These are phyloP conservation scores for Varanus komodoensis DNA, from an alignment of 2,113 vertebrate species.

Conservation along the genomic window DNA sequence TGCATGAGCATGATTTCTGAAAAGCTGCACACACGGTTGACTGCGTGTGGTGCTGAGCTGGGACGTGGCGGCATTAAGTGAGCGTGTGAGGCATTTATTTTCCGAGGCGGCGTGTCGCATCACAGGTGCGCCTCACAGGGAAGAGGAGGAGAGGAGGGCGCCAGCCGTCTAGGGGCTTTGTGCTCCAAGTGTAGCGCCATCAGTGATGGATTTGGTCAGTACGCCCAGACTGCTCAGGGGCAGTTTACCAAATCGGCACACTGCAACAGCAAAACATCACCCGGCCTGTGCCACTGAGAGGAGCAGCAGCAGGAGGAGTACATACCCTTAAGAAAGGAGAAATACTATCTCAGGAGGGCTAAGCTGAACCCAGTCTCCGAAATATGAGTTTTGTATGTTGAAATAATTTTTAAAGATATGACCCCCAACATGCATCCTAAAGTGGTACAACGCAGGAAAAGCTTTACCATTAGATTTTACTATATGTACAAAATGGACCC, in stretches of 20 bases:
- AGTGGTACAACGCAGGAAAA: neutral
- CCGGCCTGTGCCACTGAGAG: neutral
- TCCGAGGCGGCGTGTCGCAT: neutral
- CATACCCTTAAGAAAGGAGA: neutral
- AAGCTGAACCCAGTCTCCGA: neutral
- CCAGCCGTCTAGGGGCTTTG: neutral
- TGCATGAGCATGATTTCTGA: neutral
- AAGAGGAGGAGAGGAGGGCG: neutral
- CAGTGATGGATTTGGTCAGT: neutral
- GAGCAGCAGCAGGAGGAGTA: no score
- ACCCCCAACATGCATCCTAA: neutral
- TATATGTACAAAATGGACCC: neutral
- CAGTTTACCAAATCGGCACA: neutral
- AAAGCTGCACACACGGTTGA: neutral
- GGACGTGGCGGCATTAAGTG: neutral
- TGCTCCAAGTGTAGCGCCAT: neutral
- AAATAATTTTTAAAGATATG: neutral
- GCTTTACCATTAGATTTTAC: neutral
- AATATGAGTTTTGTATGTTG: neutral
- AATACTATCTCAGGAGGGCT: neutral
- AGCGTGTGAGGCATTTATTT: accelerated
- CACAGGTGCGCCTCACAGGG: neutral
- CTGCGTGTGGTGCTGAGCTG: neutral
- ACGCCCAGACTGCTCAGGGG: neutral
- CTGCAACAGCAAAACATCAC: neutral